A percentile compares a stretch with the other conserved stretches of the same genome.
Evolutionary conservation across 2,888 invertebrate species (phyloP).

Genomic region (Cistogaster globosa): DNA sequence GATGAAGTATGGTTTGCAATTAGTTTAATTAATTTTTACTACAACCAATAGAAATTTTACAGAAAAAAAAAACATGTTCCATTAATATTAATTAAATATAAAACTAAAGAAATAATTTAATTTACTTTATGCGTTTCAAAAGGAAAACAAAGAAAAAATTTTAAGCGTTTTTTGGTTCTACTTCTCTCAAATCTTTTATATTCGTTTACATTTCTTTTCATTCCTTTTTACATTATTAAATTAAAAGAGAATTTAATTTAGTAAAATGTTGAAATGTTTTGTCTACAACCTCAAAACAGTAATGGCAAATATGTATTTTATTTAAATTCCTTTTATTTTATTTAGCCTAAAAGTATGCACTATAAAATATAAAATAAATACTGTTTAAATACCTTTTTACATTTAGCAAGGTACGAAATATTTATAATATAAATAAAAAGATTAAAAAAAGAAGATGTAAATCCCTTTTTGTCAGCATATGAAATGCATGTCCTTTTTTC

Average conservation of each 20-base stretch:
- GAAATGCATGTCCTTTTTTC: background rate
- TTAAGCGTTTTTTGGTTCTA: background rate
- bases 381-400: no score
- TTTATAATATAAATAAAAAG: no score
- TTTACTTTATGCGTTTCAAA: background rate
- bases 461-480: background rate
- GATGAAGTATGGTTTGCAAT: conserved; percentile 61
- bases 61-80: background rate
- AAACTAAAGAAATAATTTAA: background rate
- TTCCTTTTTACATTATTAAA: no score
- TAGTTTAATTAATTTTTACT: conserved; percentile 43
- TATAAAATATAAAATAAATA: background rate
- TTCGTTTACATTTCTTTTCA: no score
- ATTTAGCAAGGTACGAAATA: no score
- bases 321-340: background rate
- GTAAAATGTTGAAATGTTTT: no score
- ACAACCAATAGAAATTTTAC: background rate
- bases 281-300: no score
- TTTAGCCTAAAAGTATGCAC: conserved; percentile 30
- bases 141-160: background rate
- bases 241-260: no score
- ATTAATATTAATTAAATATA: conserved; percentile 24
- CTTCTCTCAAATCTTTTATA: no score
- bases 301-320: no score
- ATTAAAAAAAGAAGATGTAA: no score